These are phyloP conservation scores for Oikopleura albicans DNA, from an alignment of 23 tunicate species.

Conservation along the genomic window DNA sequence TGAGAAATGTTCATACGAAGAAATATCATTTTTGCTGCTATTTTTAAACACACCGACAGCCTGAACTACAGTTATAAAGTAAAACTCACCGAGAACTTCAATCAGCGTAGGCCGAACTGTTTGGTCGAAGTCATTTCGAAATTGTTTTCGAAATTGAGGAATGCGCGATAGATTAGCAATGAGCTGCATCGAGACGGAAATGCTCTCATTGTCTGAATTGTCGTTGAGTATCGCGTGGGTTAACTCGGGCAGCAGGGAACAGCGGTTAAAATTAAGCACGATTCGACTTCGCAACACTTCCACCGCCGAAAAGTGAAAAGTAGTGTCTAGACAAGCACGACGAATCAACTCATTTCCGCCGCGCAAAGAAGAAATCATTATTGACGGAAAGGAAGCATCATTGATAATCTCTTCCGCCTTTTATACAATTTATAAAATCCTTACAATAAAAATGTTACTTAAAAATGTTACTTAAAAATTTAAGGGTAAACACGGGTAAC, in stretches of 20 bases:
- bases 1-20: background rate
- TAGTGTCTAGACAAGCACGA: background rate
- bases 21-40: background rate
- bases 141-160: background rate
- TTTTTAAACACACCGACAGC: background rate
- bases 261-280: background rate
- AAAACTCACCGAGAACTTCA: background rate
- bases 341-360: conserved; percentile 1
- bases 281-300: background rate
- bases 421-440: too few relatives aligned
- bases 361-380: background rate
- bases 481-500: too few relatives aligned
- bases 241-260: background rate
- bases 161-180: background rate
- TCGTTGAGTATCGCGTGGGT: background rate
- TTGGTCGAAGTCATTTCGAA: background rate
- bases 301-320: background rate
- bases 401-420: background rate
- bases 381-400: background rate
- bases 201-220: background rate
- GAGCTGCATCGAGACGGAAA: conserved; percentile 4
- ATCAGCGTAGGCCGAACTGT: background rate
- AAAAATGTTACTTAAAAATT: too few relatives aligned
- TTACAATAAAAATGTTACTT: too few relatives aligned
- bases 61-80: too few relatives aligned